Evolutionary conservation across 2,113 vertebrate species (phyloP).

Genomic region (Leucopsar rothschildi): DNA sequence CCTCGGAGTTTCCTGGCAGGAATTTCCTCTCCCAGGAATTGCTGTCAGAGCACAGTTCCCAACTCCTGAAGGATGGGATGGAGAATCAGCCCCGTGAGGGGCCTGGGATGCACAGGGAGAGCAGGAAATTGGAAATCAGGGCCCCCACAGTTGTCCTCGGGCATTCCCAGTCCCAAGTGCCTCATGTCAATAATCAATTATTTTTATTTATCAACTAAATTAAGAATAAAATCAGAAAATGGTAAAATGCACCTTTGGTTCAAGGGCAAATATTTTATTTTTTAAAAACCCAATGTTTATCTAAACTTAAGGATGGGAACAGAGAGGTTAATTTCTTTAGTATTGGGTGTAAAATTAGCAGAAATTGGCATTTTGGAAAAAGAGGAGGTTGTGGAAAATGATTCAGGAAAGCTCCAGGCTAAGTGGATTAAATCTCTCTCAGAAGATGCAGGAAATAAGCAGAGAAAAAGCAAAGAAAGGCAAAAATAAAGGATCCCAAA

Average conservation of each 20-base stretch:
- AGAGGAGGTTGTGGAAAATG: background rate
- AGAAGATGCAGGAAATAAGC: background rate
- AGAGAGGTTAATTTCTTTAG: background rate
- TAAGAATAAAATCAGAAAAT: background rate
- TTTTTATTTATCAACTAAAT: background rate
- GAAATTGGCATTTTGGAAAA: background rate
- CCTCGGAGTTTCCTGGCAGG: background rate
- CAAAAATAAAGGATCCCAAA: background rate
- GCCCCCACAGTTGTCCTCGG: rapidly evolving
- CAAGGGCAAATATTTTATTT: background rate
- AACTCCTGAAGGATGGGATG: rapidly evolving
- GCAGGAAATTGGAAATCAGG: background rate
- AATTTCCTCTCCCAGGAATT: background rate
- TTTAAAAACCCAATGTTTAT: background rate
- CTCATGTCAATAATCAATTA: background rate
- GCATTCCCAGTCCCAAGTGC: background rate
- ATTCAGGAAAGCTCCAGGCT: background rate
- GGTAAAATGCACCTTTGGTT: background rate
- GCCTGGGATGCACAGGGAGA: background rate
- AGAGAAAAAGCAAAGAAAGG: background rate
- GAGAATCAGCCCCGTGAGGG: background rate
- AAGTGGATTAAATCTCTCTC: background rate
- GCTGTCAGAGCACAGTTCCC: background rate
- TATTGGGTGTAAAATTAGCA: background rate
- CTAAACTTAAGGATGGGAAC: background rate